Base-by-base conservation (phyloP, 2,888 invertebrate species). In the Lutraria lutraria region DNA sequence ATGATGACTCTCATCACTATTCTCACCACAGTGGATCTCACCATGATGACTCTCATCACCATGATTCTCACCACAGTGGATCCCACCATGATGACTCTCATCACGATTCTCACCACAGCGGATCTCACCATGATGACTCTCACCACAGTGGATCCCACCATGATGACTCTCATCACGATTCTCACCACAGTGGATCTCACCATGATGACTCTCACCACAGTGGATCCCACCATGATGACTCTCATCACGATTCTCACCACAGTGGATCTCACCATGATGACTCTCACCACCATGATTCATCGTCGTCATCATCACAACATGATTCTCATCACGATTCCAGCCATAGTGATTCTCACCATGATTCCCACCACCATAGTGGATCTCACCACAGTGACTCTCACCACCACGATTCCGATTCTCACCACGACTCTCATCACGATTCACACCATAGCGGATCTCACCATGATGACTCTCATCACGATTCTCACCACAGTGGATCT, bases 301-400 rank as follows among this genome's bases (percentile, higher is more conserved):
- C 56, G n/a, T 25, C 29, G 25, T n/a, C 19, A 43, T n/a, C 6
- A 60, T 60, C 60, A 68, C 68, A 79, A n/a, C 56, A 80, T 80
- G 60, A 86, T 52, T 21, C 2, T 4, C 6, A 15, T 21, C 31
- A 81, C 31, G 60, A 86, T 63, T 29, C 43, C n/a, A 21, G 81
- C 53, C 68, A 81, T 63, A 43, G 25, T 52, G 31, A 21, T 0
- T 31, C 56, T 63, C 81, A 86, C 63, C 80, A 80, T 80, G 29
- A 60, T 29, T 63, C 34, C 54, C 86, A 86, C 86, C 86, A 86
- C 29, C 81, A 81, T 56, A 56, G 52, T n/a, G 56, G 25, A 29
- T 53, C 53, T 53, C 81, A 25, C 8, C 81, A 81, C 25, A 3
- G 16, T 13, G 81, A 43, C 19, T 34, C 29, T 12, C 53, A 53